Evolutionary conservation across 1,140 invertebrate species (phyloP).

Genomic region (Alviniconcha marisindica): DNA sequence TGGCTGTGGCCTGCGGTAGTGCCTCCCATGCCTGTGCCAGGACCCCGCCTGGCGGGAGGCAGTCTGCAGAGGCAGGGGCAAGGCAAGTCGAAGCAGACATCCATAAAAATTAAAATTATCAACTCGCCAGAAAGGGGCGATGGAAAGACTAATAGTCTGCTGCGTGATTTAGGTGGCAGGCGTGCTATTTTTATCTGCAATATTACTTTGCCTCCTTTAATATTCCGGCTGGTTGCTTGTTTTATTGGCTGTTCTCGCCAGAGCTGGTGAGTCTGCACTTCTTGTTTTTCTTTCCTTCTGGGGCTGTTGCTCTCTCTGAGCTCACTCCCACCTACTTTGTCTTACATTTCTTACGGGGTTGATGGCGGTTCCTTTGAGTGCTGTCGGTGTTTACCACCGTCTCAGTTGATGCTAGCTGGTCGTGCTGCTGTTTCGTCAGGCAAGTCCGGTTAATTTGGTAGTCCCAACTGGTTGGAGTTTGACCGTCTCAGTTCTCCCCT

Average conservation of each 20-base stretch:
- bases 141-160: constrained; percentile 24
- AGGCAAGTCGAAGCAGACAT: not conserved
- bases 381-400: too few species aligned
- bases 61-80: not conserved
- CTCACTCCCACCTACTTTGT: not conserved
- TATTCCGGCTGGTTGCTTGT: not conserved
- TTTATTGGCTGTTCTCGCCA: constrained; percentile 2
- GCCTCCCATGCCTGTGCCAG: not conserved
- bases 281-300: not conserved
- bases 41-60: not conserved
- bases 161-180: constrained; percentile 24
- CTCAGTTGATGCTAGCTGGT: too few species aligned
- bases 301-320: not conserved
- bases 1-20: not conserved
- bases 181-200: constrained; percentile 21
- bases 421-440: too few species aligned
- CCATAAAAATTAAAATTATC: constrained; percentile 22
- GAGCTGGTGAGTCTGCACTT: not conserved
- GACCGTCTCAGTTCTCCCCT: too few species aligned
- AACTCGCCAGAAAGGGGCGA: not conserved
- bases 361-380: too few species aligned
- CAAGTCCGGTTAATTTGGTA: too few species aligned
- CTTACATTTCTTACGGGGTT: too few species aligned
- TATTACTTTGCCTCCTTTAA: constrained; percentile 26
- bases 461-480: too few species aligned